A percentile compares a stretch with the other conserved stretches of the same genome.
Evolutionary conservation across 1,140 invertebrate genomes (phyloP).

Genomic region (Diplogasteroides magnus): DNA sequence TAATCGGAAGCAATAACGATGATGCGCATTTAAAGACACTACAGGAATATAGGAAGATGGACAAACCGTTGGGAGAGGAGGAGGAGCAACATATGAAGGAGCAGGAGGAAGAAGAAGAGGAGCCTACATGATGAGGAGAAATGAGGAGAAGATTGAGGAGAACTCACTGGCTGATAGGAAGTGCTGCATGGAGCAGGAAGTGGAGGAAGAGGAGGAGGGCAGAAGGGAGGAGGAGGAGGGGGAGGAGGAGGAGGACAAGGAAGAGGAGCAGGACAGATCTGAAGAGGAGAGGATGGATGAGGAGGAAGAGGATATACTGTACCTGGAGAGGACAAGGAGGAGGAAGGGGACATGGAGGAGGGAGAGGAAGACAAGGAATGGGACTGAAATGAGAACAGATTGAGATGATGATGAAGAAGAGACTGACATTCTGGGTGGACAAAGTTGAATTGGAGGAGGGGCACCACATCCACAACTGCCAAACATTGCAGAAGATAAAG

Average conservation of each 20-base stretch:
- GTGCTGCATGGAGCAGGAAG: slow-evolving; percentile 32
- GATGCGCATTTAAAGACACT: neutral
- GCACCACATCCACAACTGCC: no score
- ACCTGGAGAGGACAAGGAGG: slow-evolving; percentile 18
- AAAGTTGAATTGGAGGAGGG: no score
- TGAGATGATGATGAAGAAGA: no score
- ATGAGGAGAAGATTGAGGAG: neutral
- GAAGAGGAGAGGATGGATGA: neutral
- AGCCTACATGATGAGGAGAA: neutral
- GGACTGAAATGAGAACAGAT: no score
- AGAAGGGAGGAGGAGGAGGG: slow-evolving; percentile 35
- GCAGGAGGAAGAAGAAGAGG: neutral
- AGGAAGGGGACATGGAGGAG: slow-evolving; percentile 18
- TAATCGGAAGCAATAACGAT: no score
- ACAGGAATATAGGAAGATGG: neutral
- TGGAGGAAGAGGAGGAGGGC: slow-evolving; percentile 32
- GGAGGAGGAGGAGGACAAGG: slow-evolving; percentile 29
- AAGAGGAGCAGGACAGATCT: slow-evolving; percentile 33
- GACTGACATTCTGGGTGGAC: no score
- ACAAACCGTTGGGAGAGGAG: neutral
- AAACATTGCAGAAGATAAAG: no score
- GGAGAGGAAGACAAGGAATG: slow-evolving; percentile 23
- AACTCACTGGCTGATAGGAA: slow-evolving; percentile 9
- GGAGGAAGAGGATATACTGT: slow-evolving; percentile 11
- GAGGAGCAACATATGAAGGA: neutral